A percentile compares a stretch with the other conserved stretches of the same genome.
Evolutionary conservation across 2,113 vertebrate species (phyloP).

Genomic region (Caranx melampygus): DNA sequence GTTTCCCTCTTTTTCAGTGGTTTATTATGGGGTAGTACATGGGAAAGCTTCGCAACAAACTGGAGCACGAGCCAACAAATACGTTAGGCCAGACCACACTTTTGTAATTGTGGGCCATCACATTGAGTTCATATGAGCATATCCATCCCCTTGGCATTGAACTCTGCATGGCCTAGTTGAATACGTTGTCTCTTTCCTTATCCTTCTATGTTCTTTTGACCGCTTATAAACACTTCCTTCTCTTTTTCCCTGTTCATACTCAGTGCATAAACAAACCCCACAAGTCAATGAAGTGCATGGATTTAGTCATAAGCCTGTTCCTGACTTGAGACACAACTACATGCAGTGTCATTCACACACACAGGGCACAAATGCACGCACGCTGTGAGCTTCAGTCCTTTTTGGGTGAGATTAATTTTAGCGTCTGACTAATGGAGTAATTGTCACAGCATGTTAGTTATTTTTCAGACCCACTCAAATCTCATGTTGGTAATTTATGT

Average conservation of each 20-base stretch:
- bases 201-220: neutral
- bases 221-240: neutral
- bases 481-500: slow-evolving; percentile 47
- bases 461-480: slow-evolving; percentile 59
- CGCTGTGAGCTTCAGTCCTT: slow-evolving; percentile 40
- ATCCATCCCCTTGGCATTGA: slow-evolving; percentile 2
- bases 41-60: neutral
- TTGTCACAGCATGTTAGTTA: slow-evolving; percentile 66
- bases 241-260: neutral
- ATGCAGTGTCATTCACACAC: slow-evolving; percentile 14
- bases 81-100: neutral
- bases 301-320: slow-evolving; percentile 31
- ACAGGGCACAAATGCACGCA: slow-evolving; percentile 22
- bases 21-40: neutral
- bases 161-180: neutral
- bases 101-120: slow-evolving; percentile 11
- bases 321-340: slow-evolving; percentile 16
- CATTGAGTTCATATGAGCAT: slow-evolving; percentile 8
- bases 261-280: neutral
- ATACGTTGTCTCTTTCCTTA: neutral
- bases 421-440: slow-evolving; percentile 66
- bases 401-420: slow-evolving; percentile 66
- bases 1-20: neutral
- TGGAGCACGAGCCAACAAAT: neutral
- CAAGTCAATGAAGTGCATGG: slow-evolving; percentile 7